Evolutionary conservation across 2,113 vertebrate genomes (phyloP), one percentile per base, ranked within the genome.

Genomic region (Arothron firmamentum): DNA sequence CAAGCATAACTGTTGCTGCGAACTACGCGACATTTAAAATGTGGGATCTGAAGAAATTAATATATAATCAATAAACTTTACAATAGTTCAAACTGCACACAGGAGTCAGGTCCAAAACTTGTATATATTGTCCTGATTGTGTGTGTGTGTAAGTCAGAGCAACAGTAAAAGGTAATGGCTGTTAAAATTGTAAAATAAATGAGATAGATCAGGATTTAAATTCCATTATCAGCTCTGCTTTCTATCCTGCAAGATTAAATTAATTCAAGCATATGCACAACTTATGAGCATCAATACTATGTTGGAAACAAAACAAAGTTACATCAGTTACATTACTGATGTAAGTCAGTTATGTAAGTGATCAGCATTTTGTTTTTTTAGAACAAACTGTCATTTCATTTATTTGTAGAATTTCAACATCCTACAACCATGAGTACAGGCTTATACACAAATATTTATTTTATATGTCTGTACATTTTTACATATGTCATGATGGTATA

Each of bases 151-250:
- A 51, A 51, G 12, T 7, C 19, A 6, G 17, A 16, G 17, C 17
- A 4, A 52, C 14, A 51, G 53, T 48, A 19, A 59, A 14, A 54
- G 28, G 54, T 3, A 63, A 59, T 52, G 50, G 17, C 2, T 16
- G 28, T 14, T 50, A 11, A 53, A 58, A 15, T 45, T 48, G 54
- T 55, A 34, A 42, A 54, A 17, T 50, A 28, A 2, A 17, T 19
- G 56, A 79, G 73, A 67, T 71, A 79, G 60, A 71, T 88, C 82
- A 74, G 80, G 81, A 88, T 79, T 28, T 65, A 16, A 18, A 41
- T 62, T 75, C 84, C 78, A 9, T 88, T 77, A 86, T 84, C 13
- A 75, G 73, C 75, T 81, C 73, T n/a, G 62, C 60, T 38, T 43
- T 38, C 9, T 11, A n/a, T n/a, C 49, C 45, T 12, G 14, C 43